phyloP scores from a whole-genome alignment of 2,797 vertebrate genomes.

The Cyclopterus lumpus region DNA sequence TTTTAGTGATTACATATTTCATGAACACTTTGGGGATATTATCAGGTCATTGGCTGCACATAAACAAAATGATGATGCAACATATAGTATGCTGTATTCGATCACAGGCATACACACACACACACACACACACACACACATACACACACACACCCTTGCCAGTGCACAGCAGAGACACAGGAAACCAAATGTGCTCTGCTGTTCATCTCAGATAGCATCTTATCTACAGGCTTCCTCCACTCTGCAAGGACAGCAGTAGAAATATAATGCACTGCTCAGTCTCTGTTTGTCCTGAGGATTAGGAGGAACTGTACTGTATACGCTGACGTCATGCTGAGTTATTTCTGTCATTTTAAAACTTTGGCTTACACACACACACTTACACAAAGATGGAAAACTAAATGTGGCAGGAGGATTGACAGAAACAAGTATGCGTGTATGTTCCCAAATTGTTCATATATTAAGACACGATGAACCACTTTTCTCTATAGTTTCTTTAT shows the following conservation, averaged over 20 bases:
- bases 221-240: constrained; percentile 62
- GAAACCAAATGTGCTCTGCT: constrained; percentile 45
- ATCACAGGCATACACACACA: constrained; percentile 8
- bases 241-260: constrained; percentile 34
- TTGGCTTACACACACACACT: background rate
- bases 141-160: background rate
- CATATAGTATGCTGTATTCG: background rate
- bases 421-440: background rate
- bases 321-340: constrained; percentile 38
- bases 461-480: background rate
- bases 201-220: constrained; percentile 71
- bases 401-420: background rate
- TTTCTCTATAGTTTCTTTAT: background rate
- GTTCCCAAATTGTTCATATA: background rate
- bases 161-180: constrained; percentile 31
- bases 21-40: background rate
- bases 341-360: constrained; percentile 32
- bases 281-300: constrained; percentile 57
- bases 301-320: constrained; percentile 31
- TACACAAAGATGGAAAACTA: background rate
- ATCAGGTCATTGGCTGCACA: background rate
- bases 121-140: constrained; percentile 9
- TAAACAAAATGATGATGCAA: background rate
- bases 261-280: constrained; percentile 41
- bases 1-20: background rate